phyloP scores from a whole-genome alignment of 2,113 vertebrate species.

The Mugil cephalus region DNA sequence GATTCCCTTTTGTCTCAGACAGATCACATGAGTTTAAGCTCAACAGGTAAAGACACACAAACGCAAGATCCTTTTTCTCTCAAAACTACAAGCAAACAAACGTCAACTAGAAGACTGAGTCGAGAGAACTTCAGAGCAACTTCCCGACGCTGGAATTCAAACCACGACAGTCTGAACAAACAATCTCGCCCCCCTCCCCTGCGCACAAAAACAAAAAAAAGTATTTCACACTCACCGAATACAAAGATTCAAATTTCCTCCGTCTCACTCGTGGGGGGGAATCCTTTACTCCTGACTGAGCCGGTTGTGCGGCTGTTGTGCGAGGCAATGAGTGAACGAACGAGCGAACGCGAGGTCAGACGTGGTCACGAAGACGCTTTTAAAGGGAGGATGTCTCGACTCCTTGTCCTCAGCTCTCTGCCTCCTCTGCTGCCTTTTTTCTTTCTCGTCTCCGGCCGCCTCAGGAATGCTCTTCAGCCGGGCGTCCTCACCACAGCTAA shows the following conservation, averaged over 20 bases:
- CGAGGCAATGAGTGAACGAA: slow-evolving; percentile 28
- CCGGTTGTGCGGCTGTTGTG: slow-evolving; percentile 51
- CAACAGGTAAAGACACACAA: slow-evolving; percentile 70
- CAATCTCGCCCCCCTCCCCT: slow-evolving; percentile 1
- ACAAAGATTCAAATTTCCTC: slow-evolving; percentile 40
- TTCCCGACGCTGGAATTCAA: slow-evolving; percentile 41
- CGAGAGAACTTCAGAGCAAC: slow-evolving; percentile 54
- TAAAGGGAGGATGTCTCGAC: slow-evolving; percentile 48
- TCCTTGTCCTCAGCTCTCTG: slow-evolving; percentile 10
- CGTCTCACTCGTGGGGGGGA: slow-evolving; percentile 36
- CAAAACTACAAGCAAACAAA: background rate
- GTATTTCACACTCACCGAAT: slow-evolving; percentile 69
- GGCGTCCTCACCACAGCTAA: slow-evolving; percentile 70
- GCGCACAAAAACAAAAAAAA: too few relatives aligned
- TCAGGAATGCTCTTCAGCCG: slow-evolving; percentile 80
- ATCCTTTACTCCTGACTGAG: slow-evolving; percentile 64
- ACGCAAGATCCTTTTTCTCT: slow-evolving; percentile 18
- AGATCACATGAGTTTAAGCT: slow-evolving; percentile 25
- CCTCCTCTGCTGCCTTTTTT: slow-evolving; percentile 35
- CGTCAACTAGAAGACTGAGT: background rate
- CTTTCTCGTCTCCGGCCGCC: slow-evolving; percentile 58
- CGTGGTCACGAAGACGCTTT: slow-evolving; percentile 31
- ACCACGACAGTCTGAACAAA: slow-evolving; percentile 23
- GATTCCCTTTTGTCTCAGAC: slow-evolving; percentile 35
- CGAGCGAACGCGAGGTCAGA: too few relatives aligned